Percentiles rank a stretch among this genome's conserved stretches.
These are phyloP conservation scores for Emydoidea blandingii DNA, from an alignment of 2,797 vertebrate genomes.

Conservation along the genomic window DNA sequence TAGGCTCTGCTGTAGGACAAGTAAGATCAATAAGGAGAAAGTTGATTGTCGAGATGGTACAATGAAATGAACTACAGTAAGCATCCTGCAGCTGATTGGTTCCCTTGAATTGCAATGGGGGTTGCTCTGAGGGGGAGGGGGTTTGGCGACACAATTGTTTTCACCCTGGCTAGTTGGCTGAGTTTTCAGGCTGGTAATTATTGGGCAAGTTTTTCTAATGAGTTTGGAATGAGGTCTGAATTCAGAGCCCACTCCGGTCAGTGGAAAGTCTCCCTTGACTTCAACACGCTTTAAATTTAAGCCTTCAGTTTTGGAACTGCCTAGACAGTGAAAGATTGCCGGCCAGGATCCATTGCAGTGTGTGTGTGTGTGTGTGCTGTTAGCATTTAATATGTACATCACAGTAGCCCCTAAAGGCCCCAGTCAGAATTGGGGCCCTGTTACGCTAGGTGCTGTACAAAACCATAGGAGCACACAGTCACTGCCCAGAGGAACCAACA, in stretches of 20 bases:
- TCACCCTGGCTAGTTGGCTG: background rate
- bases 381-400: background rate
- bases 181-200: background rate
- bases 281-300: background rate
- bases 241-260: background rate
- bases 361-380: background rate
- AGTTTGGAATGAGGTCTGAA: background rate
- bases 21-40: background rate
- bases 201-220: background rate
- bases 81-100: background rate
- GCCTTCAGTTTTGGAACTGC: background rate
- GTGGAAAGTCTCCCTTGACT: background rate
- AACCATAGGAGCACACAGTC: background rate
- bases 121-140: background rate
- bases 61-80: background rate
- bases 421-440: too few species aligned
- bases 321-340: background rate
- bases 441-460: background rate
- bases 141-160: background rate
- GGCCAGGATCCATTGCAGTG: background rate
- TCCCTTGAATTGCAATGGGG: background rate
- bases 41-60: background rate
- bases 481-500: background rate
- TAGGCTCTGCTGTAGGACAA: background rate
- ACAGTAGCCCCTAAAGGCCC: background rate